These are phyloP conservation scores for Halesus radiatus DNA, from an alignment of 1,140 invertebrate genomes.

Conservation along the genomic window DNA sequence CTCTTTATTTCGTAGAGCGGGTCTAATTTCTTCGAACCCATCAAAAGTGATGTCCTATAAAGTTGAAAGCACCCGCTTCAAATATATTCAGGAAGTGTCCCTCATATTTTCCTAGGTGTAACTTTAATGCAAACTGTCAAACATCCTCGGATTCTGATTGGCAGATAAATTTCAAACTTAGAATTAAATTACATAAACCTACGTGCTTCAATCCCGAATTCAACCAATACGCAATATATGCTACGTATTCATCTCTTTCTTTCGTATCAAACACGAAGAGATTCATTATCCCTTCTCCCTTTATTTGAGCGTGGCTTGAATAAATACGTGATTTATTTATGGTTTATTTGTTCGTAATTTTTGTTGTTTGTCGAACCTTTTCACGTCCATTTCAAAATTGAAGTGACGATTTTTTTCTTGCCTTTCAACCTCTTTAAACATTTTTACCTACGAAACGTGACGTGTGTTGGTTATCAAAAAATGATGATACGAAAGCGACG, in stretches of 20 bases:
- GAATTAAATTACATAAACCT: background rate
- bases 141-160: too few relatives aligned
- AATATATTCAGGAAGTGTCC: too few relatives aligned
- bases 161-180: too few relatives aligned
- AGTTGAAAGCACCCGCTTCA: too few relatives aligned
- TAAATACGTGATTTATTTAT: slow-evolving; percentile 22
- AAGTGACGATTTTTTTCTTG: background rate
- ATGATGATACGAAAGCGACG: background rate
- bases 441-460: background rate
- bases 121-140: too few relatives aligned
- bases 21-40: too few relatives aligned
- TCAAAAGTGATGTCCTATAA: too few relatives aligned
- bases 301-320: background rate
- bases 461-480: slow-evolving; percentile 7
- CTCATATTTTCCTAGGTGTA: too few relatives aligned
- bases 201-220: background rate
- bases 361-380: slow-evolving; percentile 22
- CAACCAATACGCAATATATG: background rate
- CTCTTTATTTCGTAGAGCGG: too few relatives aligned
- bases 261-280: background rate
- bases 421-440: background rate
- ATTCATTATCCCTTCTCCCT: background rate
- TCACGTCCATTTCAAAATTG: slow-evolving; percentile 26
- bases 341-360: slow-evolving; percentile 5
- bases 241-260: background rate